Percentiles rank a stretch among this genome's conserved stretches.
phyloP scores from a whole-genome alignment of 2,797 vertebrate genomes.

The Distichodus sexfasciatus region DNA sequence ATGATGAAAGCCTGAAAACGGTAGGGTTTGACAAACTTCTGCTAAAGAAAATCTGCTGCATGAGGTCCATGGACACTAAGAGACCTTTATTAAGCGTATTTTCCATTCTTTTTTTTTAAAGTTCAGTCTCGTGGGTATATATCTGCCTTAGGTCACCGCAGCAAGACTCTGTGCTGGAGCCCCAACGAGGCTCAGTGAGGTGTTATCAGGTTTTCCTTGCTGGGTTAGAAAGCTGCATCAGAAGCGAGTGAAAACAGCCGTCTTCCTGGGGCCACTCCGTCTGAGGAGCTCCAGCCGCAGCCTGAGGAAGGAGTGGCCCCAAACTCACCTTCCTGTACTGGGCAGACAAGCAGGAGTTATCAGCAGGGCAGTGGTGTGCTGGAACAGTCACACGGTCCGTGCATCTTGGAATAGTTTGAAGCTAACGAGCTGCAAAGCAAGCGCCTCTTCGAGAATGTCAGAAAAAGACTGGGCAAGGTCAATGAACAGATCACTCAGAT shows the following conservation, averaged over 20 bases:
- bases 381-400: constrained; percentile 36
- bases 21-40: too few species aligned
- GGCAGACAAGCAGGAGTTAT: constrained; percentile 40
- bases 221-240: constrained; percentile 37
- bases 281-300: constrained; percentile 41
- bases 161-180: constrained; percentile 31
- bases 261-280: constrained; percentile 51
- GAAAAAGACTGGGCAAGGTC: not conserved
- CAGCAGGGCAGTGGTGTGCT: constrained; percentile 25
- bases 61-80: too few species aligned
- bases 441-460: not conserved
- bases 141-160: not conserved
- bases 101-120: constrained; percentile 12
- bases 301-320: constrained; percentile 44
- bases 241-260: constrained; percentile 53
- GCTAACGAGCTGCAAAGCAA: constrained; percentile 1
- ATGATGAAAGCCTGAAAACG: too few species aligned
- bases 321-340: constrained; percentile 71
- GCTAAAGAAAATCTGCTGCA: too few species aligned
- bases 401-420: not conserved
- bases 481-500: too few species aligned
- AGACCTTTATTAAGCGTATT: too few species aligned
- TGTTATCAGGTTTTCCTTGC: constrained; percentile 51
- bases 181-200: constrained; percentile 43
- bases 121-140: not conserved